Conservation (phyloP, 2,888 invertebrate species). For the Ceraclea dissimilis region DNA sequence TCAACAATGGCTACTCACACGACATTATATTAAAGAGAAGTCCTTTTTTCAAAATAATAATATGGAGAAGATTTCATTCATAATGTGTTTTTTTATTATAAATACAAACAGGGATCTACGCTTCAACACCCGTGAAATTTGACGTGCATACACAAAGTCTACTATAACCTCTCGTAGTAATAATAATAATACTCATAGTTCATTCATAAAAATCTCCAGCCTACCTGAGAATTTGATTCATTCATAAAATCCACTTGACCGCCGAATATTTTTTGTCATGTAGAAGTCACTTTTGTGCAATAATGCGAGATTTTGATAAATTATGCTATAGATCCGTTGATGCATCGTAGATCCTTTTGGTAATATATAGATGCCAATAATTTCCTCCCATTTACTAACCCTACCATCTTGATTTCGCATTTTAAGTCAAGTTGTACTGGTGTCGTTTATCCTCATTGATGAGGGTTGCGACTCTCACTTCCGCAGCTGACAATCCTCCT, state of each 20-base stretch:
- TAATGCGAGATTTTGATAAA: too few species aligned
- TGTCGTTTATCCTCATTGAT: too few species aligned
- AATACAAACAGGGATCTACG: slow-evolving; percentile 19
- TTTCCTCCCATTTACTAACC: too few species aligned
- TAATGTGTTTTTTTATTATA: not conserved
- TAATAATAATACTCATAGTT: slow-evolving; percentile 1
- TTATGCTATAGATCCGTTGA: too few species aligned
- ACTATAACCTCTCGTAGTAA: not conserved
- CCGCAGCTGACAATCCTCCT: too few species aligned
- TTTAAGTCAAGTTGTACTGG: too few species aligned
- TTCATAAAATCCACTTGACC: slow-evolving; percentile 1
- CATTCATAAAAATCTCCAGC: slow-evolving; percentile 14
- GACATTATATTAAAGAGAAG: not conserved
- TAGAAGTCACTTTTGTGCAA: too few species aligned
- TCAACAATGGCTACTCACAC: not conserved
- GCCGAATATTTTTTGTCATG: not conserved
- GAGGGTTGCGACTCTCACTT: too few species aligned
- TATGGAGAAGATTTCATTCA: not conserved
- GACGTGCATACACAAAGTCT: not conserved
- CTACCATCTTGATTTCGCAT: too few species aligned
- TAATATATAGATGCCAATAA: too few species aligned
- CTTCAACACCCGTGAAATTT: slow-evolving; percentile 24
- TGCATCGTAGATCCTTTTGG: too few species aligned
- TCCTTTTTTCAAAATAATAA: too few species aligned
- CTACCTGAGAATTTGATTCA: slow-evolving; percentile 2